Conservation (phyloP, 1,140 invertebrate species). For the Mizuhopecten yessoensis region DNA sequence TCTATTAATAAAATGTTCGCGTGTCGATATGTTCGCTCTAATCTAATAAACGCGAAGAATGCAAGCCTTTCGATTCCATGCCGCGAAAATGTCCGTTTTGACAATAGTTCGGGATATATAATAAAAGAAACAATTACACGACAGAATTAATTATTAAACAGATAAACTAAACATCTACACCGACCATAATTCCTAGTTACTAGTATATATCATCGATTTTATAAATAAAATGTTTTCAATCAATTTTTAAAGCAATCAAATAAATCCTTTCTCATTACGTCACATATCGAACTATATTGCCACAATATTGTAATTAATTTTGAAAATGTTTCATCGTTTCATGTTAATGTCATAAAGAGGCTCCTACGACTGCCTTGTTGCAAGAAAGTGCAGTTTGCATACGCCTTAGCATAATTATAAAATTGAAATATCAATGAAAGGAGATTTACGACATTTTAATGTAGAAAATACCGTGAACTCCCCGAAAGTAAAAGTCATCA, state of each 20-base stretch:
- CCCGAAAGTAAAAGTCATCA: neutral
- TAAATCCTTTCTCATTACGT: neutral
- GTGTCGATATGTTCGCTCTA: too few species aligned
- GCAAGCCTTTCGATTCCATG: too few species aligned
- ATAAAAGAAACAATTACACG: too few species aligned
- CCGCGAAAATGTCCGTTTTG: too few species aligned
- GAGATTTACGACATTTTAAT: neutral
- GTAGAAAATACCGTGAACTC: neutral
- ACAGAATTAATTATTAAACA: too few species aligned
- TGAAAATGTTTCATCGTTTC: neutral
- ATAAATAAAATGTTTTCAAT: too few species aligned
- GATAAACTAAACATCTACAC: too few species aligned
- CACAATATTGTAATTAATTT: neutral
- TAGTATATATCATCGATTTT: too few species aligned
- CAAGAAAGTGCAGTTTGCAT: neutral
- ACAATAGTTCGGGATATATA: too few species aligned
- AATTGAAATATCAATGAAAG: neutral
- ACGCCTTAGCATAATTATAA: neutral
- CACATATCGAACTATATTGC: neutral
- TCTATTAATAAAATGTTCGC: too few species aligned
- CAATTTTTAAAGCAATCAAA: neutral
- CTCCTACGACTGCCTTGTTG: neutral
- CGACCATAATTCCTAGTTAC: too few species aligned
- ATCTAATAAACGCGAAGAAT: too few species aligned
- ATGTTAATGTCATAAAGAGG: neutral